Base-by-base conservation (phyloP, 2,113 vertebrate species). In the Podilymbus podiceps region DNA sequence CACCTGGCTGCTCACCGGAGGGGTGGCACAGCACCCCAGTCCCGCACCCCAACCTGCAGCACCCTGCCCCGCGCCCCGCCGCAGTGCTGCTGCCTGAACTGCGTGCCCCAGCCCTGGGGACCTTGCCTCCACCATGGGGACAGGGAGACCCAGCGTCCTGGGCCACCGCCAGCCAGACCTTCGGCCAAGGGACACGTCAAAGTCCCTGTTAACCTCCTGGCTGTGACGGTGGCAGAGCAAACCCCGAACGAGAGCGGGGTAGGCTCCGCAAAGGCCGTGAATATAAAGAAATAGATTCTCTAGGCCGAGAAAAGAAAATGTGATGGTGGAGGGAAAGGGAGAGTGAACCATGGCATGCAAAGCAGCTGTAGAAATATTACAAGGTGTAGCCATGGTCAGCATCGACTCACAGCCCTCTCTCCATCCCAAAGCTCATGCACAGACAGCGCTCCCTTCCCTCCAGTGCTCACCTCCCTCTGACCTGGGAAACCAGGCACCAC, bases 171-270 rank as follows among this genome's bases (percentile, higher is more conserved):
- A 22, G 24, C 9, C 44, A n/a, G 13, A 49, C 3, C 35, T 47
- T 46, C 27, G 58, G 27, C 46, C 60, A 12, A 76, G 66, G 62
- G 75, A 74, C 55, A 13, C 0, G 0, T 1, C 0, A 8, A 42
- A 77, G 10, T 2, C 33, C 30, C 30, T 4, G 0, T 19, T 28
- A n/a, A 8, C 31, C 53, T 93, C 49, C 49, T 20, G 66, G 64
- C 47, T 31, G 44, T 0, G 2, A 2, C 1, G 28, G 25, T 68
- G 63, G 27, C 56, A 44, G 42, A 81, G 6, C 6, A 20, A 47
- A 78, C 27, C 11, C 33, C 1, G 0, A 14, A 5, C 2, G 30
- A n/a, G 53, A 33, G 66, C 1, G 1, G 33, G 44, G 31, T 28
- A 33, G 17, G 16, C 33, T 80, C 49, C 67, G 8, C 27, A 35